Conservation (phyloP, 2,888 invertebrate genomes). For the Plusia festucae region DNA sequence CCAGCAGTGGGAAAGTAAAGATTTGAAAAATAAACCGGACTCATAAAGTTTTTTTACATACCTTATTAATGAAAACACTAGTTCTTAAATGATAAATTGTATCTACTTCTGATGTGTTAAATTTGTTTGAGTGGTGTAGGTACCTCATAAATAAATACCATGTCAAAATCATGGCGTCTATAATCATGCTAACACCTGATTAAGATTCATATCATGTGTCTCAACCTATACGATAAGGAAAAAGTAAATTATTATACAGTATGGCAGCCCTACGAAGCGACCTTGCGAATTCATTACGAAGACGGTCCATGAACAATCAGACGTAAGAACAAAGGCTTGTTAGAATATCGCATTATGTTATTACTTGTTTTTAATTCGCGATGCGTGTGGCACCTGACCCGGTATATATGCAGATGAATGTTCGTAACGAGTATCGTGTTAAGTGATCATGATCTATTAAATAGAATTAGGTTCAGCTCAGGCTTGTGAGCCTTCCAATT, state of each 20-base stretch:
- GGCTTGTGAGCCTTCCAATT: no score
- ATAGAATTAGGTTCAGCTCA: no score
- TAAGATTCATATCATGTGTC: background rate
- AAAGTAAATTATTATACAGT: background rate
- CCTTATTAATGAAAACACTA: no score
- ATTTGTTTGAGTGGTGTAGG: no score
- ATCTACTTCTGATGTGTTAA: no score
- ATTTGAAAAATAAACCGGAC: no score
- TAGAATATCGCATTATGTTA: conserved; percentile 10
- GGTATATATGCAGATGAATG: background rate
- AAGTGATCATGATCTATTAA: background rate
- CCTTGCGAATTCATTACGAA: conserved; percentile 35
- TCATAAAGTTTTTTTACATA: no score
- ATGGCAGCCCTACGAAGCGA: background rate
- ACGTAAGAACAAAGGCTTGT: conserved; percentile 37
- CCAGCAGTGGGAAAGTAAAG: no score
- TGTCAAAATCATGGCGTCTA: background rate
- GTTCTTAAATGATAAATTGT: no score
- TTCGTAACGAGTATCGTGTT: conserved; percentile 7
- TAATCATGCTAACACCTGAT: background rate
- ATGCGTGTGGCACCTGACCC: conserved; percentile 17
- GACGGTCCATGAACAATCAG: conserved; percentile 12
- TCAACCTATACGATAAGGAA: background rate
- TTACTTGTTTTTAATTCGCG: conserved; percentile 12
- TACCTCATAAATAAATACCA: background rate